Conservation (phyloP, 2,797 vertebrate species). For the Serranus cabrilla region DNA sequence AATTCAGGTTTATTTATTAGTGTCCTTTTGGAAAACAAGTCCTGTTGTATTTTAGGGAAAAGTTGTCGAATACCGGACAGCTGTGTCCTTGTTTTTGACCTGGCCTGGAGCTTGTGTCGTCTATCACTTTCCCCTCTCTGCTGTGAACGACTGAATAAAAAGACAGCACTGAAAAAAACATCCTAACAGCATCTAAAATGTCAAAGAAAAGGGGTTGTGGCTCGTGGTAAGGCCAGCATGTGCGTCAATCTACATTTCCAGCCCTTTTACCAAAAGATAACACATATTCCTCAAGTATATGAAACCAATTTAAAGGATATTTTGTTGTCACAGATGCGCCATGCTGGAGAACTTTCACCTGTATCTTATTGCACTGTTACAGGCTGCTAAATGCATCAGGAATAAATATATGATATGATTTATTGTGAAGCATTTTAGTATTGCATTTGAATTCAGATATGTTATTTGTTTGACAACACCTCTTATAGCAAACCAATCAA, state of each 20-base stretch:
- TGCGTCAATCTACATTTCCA: too few relatives aligned
- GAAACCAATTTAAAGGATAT: neutral
- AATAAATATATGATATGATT: neutral
- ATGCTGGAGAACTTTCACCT: neutral
- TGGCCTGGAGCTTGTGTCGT: constrained; percentile 31
- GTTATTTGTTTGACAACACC: constrained; percentile 2
- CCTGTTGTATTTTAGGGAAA: neutral
- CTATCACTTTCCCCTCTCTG: neutral
- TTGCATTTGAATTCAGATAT: neutral
- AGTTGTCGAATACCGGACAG: neutral
- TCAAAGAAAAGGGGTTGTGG: constrained; percentile 9
- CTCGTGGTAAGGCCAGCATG: neutral
- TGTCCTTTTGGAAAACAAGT: neutral
- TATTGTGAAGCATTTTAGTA: neutral
- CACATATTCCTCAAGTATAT: neutral
- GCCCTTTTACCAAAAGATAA: neutral
- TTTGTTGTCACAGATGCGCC: neutral
- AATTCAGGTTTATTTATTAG: constrained; percentile 16
- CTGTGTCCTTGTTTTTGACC: constrained; percentile 36
- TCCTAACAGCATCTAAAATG: neutral
- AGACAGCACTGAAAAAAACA: constrained; percentile 5
- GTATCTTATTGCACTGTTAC: neutral
- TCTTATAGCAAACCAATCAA: neutral
- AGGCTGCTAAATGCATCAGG: neutral
- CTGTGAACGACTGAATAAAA: constrained; percentile 34